These are phyloP conservation scores for Calliphora vicina DNA, from an alignment of 1,140 invertebrate species.

Conservation along the genomic window DNA sequence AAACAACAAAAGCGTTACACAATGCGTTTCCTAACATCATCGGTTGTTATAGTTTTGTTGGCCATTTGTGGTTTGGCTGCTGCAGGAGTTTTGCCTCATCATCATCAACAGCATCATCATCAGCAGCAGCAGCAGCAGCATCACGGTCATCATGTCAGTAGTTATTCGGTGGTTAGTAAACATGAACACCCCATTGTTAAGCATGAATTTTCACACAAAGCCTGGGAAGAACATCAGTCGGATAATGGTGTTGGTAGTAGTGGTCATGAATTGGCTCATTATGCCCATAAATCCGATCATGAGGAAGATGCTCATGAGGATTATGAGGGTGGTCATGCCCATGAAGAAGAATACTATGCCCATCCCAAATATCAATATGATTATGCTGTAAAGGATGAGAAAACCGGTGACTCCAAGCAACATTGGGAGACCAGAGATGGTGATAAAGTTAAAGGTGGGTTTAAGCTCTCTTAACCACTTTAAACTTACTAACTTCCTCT, in stretches of 20 bases:
- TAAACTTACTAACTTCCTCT: too few relatives aligned
- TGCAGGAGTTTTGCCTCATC: background rate
- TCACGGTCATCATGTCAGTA: background rate
- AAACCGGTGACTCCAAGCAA: slow-evolving; percentile 63
- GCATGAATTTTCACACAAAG: background rate
- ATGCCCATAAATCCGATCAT: background rate
- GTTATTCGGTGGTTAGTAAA: slow-evolving; percentile 9
- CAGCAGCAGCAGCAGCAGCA: too few relatives aligned
- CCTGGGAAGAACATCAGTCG: background rate
- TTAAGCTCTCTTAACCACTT: background rate
- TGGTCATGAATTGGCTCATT: background rate
- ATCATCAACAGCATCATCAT: slow-evolving; percentile 3
- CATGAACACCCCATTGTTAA: background rate
- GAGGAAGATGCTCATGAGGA: background rate
- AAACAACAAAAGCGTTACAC: background rate
- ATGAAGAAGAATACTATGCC: slow-evolving; percentile 62
- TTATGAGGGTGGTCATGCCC: background rate
- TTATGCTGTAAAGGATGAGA: slow-evolving; percentile 35
- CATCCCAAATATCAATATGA: slow-evolving; percentile 48
- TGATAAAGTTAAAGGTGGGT: slow-evolving; percentile 48
- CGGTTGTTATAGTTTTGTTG: background rate
- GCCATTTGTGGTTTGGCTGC: slow-evolving; percentile 23
- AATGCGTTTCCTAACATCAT: slow-evolving; percentile 13
- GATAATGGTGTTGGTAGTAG: background rate
- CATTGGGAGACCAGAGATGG: slow-evolving; percentile 63